Percentiles rank a stretch among this genome's conserved stretches.
Conservation (phyloP, 2,113 vertebrate species). For the Sprattus sprattus region DNA sequence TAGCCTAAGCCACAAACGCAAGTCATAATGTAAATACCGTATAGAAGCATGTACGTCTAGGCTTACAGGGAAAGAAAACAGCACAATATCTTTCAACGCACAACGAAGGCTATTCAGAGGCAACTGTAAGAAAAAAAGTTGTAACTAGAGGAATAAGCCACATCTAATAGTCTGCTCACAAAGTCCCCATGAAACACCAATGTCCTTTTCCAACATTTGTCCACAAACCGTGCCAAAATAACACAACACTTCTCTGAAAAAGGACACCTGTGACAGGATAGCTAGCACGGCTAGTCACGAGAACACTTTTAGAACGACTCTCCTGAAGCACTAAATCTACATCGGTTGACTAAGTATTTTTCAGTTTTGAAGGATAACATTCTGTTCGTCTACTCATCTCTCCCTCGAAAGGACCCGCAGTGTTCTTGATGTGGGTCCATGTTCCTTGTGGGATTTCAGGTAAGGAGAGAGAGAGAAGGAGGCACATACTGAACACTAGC, state of each 20-base stretch:
- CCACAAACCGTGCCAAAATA: background rate
- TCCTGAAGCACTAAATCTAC: background rate
- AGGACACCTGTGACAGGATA: conserved; percentile 43
- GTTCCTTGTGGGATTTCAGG: conserved; percentile 20
- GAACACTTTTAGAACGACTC: conserved; percentile 14
- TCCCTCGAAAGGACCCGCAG: background rate
- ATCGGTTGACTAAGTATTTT: background rate
- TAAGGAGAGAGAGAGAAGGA: conserved; percentile 56
- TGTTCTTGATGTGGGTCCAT: background rate
- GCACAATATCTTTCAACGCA: conserved; percentile 42
- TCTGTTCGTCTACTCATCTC: background rate
- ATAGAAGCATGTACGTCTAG: background rate
- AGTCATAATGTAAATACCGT: background rate
- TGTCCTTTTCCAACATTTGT: background rate
- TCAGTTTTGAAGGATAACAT: background rate
- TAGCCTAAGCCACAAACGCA: background rate
- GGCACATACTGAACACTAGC: conserved; percentile 53
- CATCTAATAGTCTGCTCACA: conserved; percentile 37
- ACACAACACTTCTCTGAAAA: background rate
- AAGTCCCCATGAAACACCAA: conserved; percentile 28
- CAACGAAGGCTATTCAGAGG: conserved; percentile 57
- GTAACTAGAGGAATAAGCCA: conserved; percentile 57
- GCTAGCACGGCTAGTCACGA: conserved; percentile 35
- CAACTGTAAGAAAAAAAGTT: conserved; percentile 48
- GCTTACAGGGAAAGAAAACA: background rate